Conservation (phyloP, 2,888 invertebrate species). For the Cacoxenus indagator region DNA sequence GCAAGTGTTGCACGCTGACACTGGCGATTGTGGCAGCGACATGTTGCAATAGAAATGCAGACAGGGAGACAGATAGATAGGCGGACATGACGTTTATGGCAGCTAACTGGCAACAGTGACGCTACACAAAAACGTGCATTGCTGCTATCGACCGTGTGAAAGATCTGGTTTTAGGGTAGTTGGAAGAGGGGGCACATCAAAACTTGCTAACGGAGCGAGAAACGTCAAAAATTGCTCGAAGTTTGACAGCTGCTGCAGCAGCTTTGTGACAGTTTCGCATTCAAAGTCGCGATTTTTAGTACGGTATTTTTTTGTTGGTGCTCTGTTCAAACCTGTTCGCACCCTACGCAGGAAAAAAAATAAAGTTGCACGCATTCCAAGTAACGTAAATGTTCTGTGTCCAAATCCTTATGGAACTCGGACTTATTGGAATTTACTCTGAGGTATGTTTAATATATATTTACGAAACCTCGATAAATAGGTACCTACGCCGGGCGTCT, state of each 20-base stretch:
- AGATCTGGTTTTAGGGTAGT: too few relatives aligned
- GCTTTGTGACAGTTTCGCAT: constrained; percentile 42
- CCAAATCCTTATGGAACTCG: too few relatives aligned
- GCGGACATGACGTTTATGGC: constrained; percentile 53
- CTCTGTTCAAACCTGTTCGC: neutral
- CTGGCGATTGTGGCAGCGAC: constrained; percentile 20
- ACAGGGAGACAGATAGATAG: constrained; percentile 33
- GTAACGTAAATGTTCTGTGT: neutral
- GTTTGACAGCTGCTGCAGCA: constrained; percentile 36
- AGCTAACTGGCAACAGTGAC: constrained; percentile 53
- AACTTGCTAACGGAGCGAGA: constrained; percentile 40
- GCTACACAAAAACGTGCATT: too few relatives aligned
- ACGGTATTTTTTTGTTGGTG: too few relatives aligned
- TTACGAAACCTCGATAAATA: too few relatives aligned
- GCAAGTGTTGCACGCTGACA: constrained; percentile 45
- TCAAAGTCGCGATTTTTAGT: constrained; percentile 10
- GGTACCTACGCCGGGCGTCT: too few relatives aligned
- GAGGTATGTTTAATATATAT: too few relatives aligned
- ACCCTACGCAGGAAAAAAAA: neutral
- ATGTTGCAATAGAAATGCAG: constrained; percentile 59
- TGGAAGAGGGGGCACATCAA: too few relatives aligned
- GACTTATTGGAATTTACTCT: too few relatives aligned
- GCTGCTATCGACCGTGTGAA: too few relatives aligned
- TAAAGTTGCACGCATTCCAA: neutral
- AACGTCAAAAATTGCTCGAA: constrained; percentile 38